Evolutionary conservation across 2,888 invertebrate genomes (phyloP).

Genomic region (Lingula anatina): DNA sequence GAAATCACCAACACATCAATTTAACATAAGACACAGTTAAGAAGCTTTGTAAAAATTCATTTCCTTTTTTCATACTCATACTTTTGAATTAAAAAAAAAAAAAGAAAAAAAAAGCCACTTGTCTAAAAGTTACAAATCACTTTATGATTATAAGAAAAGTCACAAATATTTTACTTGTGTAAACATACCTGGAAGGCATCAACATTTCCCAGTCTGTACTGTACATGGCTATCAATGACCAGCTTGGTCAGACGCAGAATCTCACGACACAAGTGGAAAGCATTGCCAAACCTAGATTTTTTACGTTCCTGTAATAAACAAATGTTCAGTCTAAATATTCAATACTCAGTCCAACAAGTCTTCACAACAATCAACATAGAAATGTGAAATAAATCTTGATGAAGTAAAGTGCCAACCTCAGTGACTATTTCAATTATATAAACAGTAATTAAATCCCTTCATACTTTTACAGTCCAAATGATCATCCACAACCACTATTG

Average conservation of each 20-base stretch:
- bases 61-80: neutral
- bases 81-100: neutral
- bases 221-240: slow-evolving; percentile 98
- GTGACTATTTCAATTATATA: too few relatives aligned
- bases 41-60: neutral
- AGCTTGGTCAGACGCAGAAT: slow-evolving; percentile 96
- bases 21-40: slow-evolving; percentile 2
- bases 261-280: slow-evolving; percentile 98
- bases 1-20: slow-evolving; percentile 41
- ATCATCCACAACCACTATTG: neutral
- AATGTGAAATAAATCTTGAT: too few relatives aligned
- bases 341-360: neutral
- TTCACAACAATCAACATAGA: too few relatives aligned
- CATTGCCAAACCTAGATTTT: slow-evolving; percentile 74
- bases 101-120: neutral
- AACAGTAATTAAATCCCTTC: too few relatives aligned
- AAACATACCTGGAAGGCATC: slow-evolving; percentile 78
- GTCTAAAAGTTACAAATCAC: neutral
- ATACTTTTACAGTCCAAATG: neutral
- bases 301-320: slow-evolving; percentile 70
- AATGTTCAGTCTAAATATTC: neutral
- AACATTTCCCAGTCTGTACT: slow-evolving; percentile 97
- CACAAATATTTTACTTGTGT: too few relatives aligned
- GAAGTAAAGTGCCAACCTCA: too few relatives aligned
- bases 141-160: too few relatives aligned